Percentiles rank a stretch among this genome's conserved stretches.
phyloP scores from a whole-genome alignment of 2,888 invertebrate species.

The Drosophila basisetae region DNA sequence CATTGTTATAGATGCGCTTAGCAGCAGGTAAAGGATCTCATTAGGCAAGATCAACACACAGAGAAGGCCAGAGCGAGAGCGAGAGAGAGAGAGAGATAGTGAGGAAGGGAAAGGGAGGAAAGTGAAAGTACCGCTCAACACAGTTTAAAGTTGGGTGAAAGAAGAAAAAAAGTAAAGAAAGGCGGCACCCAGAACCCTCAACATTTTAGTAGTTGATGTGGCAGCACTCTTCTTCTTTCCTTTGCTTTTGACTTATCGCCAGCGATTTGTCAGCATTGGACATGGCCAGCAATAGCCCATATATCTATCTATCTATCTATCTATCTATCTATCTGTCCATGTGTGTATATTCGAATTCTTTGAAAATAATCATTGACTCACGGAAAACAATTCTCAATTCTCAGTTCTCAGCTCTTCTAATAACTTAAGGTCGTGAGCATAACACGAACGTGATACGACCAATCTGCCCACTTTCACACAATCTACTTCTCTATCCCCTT shows the following conservation, averaged over 20 bases:
- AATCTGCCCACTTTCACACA: slow-evolving; percentile 3
- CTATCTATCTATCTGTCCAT: slow-evolving; percentile 40
- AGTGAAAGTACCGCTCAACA: slow-evolving; percentile 72
- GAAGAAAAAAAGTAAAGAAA: slow-evolving; percentile 17
- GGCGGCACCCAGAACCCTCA: slow-evolving; percentile 18
- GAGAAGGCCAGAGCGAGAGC: not conserved
- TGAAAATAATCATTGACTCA: slow-evolving; percentile 52
- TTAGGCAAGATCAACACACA: slow-evolving; percentile 46
- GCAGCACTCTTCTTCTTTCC: slow-evolving; percentile 50
- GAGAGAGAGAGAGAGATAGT: not conserved
- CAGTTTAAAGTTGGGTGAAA: slow-evolving; percentile 64
- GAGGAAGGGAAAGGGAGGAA: slow-evolving; percentile 30
- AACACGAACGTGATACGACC: slow-evolving; percentile 32
- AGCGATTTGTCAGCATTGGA: slow-evolving; percentile 85
- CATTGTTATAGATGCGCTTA: slow-evolving; percentile 40
- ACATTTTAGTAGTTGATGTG: slow-evolving; percentile 29
- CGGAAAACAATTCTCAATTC: slow-evolving; percentile 15
- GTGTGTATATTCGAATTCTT: slow-evolving; percentile 51
- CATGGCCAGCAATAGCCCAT: slow-evolving; percentile 72
- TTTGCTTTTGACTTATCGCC: slow-evolving; percentile 80
- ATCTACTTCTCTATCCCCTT: not conserved
- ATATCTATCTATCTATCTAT: slow-evolving; percentile 41
- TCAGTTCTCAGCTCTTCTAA: slow-evolving; percentile 26
- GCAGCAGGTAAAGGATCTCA: slow-evolving; percentile 78
- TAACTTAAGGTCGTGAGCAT: slow-evolving; percentile 36